A percentile compares a stretch with the other conserved stretches of the same genome.
Conservation (phyloP, 1,140 invertebrate genomes). For the Eupeodes corollae region DNA sequence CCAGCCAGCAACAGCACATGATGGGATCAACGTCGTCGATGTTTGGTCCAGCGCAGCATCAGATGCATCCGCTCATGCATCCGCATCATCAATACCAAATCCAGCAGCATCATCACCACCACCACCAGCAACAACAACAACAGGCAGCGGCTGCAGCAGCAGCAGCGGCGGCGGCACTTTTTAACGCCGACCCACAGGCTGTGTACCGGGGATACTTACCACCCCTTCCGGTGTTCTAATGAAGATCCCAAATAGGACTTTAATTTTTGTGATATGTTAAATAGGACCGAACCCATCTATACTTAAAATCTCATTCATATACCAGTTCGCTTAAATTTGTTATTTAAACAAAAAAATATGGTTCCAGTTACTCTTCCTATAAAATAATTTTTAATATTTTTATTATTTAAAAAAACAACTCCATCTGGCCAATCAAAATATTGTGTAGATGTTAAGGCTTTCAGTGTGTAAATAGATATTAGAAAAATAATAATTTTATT, state of each 20-base stretch:
- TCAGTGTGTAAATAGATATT: no score
- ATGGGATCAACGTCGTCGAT: background rate
- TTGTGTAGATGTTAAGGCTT: no score
- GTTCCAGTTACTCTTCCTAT: no score
- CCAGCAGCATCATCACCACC: constrained; percentile 1
- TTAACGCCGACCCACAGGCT: background rate
- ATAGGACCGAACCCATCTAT: no score
- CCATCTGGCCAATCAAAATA: no score
- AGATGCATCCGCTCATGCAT: background rate
- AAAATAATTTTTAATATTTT: no score
- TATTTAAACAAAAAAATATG: no score
- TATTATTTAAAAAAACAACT: no score
- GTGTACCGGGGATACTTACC: background rate
- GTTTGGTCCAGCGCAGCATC: background rate
- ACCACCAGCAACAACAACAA: background rate
- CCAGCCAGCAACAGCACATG: background rate
- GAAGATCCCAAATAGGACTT: background rate
- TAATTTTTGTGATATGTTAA: no score
- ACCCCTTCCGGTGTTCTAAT: constrained; percentile 4
- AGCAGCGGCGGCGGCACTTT: background rate
- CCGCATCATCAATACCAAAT: background rate
- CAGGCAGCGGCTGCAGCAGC: background rate
- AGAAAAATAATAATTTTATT: no score
- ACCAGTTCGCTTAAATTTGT: no score
- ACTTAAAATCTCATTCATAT: no score